A percentile compares a stretch with the other conserved stretches of the same genome.
Conservation (phyloP, 2,888 invertebrate genomes). For the Acanthacorydalis orientalis region DNA sequence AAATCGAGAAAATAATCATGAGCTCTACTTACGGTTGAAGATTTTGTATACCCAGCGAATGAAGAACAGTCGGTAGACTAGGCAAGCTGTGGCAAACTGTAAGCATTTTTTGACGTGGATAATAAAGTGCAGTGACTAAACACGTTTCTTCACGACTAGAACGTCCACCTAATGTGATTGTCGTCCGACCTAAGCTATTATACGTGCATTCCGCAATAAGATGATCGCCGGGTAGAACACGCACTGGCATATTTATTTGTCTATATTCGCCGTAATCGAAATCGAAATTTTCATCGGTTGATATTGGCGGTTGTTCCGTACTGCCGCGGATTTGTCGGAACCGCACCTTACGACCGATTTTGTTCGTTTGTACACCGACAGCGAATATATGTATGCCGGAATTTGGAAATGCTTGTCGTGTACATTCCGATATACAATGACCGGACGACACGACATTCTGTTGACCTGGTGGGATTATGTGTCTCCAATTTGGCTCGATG, state of each 20-base stretch:
- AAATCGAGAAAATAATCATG: neutral
- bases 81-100: slow-evolving; percentile 52
- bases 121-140: slow-evolving; percentile 47
- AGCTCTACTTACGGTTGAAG: slow-evolving; percentile 43
- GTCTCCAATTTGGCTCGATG: slow-evolving; percentile 52
- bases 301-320: slow-evolving; percentile 45
- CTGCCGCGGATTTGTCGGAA: slow-evolving; percentile 43
- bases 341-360: slow-evolving; percentile 45
- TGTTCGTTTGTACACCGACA: slow-evolving; percentile 51
- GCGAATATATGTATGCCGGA: slow-evolving; percentile 50
- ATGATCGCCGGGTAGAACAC: slow-evolving; percentile 48
- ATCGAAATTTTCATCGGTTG: slow-evolving; percentile 50
- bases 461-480: slow-evolving; percentile 55
- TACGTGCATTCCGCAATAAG: slow-evolving; percentile 55
- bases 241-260: slow-evolving; percentile 38
- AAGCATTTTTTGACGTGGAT: slow-evolving; percentile 44
- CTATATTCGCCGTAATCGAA: slow-evolving; percentile 54
- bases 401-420: slow-evolving; percentile 42
- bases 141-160: slow-evolving; percentile 53
- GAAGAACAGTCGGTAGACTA: slow-evolving; percentile 47
- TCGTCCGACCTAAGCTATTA: slow-evolving; percentile 44
- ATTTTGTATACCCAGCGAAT: slow-evolving; percentile 50
- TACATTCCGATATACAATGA: slow-evolving; percentile 52
- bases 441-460: slow-evolving; percentile 48
- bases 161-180: slow-evolving; percentile 50